Percentiles rank a stretch among this genome's conserved stretches.
Conservation (phyloP, 2,888 invertebrate species). For the Ceratothoa steindachneri region DNA sequence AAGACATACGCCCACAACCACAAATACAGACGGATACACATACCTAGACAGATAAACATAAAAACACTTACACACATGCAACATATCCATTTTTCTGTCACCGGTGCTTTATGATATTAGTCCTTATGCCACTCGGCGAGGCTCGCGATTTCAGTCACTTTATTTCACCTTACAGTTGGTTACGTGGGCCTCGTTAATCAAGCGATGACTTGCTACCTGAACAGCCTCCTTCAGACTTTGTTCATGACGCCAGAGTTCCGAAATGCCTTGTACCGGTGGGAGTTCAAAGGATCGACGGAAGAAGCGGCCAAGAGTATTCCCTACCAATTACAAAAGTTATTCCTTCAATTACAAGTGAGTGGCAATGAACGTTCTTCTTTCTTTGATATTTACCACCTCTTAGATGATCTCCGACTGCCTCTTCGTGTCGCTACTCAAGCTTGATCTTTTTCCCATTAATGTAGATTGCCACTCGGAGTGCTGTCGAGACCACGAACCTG, state of each 20-base stretch:
- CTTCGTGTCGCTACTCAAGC: too few relatives aligned
- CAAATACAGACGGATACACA: too few relatives aligned
- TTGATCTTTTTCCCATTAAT: too few relatives aligned
- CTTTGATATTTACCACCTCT: background rate
- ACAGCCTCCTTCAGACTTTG: slow-evolving; percentile 78
- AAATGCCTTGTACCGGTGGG: slow-evolving; percentile 76
- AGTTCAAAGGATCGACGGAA: slow-evolving; percentile 64
- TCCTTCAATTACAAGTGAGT: slow-evolving; percentile 72
- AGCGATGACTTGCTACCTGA: slow-evolving; percentile 88
- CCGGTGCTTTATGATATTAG: too few relatives aligned
- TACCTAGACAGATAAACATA: too few relatives aligned
- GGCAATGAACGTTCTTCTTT: background rate
- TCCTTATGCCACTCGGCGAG: too few relatives aligned
- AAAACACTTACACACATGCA: too few relatives aligned
- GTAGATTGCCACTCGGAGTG: slow-evolving; percentile 70
- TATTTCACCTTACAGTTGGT: slow-evolving; percentile 54
- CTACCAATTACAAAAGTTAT: slow-evolving; percentile 77
- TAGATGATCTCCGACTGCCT: background rate
- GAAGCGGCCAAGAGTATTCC: slow-evolving; percentile 73
- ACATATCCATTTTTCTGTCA: too few relatives aligned
- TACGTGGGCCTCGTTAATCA: slow-evolving; percentile 81
- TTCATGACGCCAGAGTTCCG: slow-evolving; percentile 90
- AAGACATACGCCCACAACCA: too few relatives aligned
- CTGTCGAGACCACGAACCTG: slow-evolving; percentile 79
- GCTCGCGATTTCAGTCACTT: too few relatives aligned